Evolutionary conservation across 64 coral and sea anemone genomes (phyloP).

Genomic region (Stichodactyla helianthus): DNA sequence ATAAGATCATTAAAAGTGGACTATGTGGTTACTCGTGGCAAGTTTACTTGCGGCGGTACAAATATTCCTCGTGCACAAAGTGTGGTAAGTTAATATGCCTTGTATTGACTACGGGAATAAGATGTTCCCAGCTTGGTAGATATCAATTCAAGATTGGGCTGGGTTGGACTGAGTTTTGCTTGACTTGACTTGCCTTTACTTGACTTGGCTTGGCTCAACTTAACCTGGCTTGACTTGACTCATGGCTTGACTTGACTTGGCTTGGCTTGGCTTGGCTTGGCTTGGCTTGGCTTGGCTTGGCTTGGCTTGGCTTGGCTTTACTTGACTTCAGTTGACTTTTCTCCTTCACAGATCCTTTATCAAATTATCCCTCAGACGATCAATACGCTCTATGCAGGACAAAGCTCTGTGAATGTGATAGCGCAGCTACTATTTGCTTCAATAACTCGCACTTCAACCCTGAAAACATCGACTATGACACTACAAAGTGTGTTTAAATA

Average conservation of each 20-base stretch:
- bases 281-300: too few relatives aligned
- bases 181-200: too few relatives aligned
- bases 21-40: neutral
- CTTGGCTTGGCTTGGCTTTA: too few relatives aligned
- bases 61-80: neutral
- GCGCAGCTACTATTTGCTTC: slow-evolving; percentile 2
- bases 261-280: too few relatives aligned
- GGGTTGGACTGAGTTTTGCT: too few relatives aligned
- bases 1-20: slow-evolving; percentile 6
- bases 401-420: slow-evolving; percentile 11
- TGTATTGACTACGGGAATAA: too few relatives aligned
- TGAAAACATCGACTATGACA: neutral
- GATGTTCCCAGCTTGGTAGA: too few relatives aligned
- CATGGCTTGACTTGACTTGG: too few relatives aligned
- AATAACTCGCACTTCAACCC: neutral
- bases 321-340: neutral
- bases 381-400: neutral
- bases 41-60: neutral
- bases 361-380: neutral
- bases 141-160: too few relatives aligned
- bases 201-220: neutral
- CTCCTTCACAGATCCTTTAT: neutral
- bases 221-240: neutral
- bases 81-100: neutral
- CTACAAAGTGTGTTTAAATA: neutral